Evolutionary conservation across 2,888 invertebrate species (phyloP), one percentile per base, ranked within the genome.

Genomic region (Drosophila antonietae): DNA sequence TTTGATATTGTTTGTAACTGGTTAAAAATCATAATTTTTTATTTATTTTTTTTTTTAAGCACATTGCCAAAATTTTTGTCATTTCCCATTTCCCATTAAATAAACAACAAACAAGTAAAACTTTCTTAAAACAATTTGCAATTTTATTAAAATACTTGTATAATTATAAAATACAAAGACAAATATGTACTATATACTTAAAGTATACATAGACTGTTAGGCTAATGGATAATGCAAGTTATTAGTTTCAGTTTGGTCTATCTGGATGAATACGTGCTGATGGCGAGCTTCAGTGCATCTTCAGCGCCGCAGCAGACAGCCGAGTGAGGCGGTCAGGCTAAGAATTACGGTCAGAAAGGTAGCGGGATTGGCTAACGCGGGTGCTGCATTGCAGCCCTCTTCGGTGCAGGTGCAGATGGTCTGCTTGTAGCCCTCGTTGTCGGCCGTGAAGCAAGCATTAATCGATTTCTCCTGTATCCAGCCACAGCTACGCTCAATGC

Each of bases 401-500:
- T 90, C 78, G 91, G 94, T 95, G 90, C 96, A 96, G 80, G 94
- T 94, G 88, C 96, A 96, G 69, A 94, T 94, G 0, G 93, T 94
- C 89, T 95, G 95, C 18, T 94, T 91, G 83, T 95, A 95, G 86
- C 95, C 95, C 69, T 95, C 95, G 57, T 95, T 95, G 90, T 95
- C 95, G 0, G 94, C 94, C 67, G 93, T 94, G 89, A 94, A 94
- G 89, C 95, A 95, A 20, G 93, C 93, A 37, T 92, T 92, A 7
- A 76, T 81, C 5, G 56, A 9, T 56, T 71, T 80, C 64, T 88
- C 85, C 62, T 62, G 47, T 5, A 90, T 70, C 94, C 94, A 96
- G 57, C 96, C 96, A 78, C 96, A 96, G 66, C 93, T 93, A 12
- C 95, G 93, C 3, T 93, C 93, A 15, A 95, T 92, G 14, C 95